Evolutionary conservation across 2,888 invertebrate genomes (phyloP), one percentile per base, ranked within the genome.

Genomic region (Galerucella calmariensis): DNA sequence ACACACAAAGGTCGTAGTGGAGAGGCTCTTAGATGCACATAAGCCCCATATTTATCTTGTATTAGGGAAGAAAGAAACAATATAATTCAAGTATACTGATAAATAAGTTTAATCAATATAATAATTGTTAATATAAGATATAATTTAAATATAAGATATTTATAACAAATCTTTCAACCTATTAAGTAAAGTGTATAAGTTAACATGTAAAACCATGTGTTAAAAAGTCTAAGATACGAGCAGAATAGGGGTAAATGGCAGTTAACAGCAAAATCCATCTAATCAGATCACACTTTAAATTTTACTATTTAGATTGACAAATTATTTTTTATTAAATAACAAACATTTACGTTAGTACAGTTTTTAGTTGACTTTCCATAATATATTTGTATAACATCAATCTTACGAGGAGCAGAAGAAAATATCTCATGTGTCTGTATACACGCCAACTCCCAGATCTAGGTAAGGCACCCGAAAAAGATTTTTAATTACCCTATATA

Each of bases 31-130:
- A 27, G 27, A 27, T 5, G 8, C 35, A 35, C 8, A 35, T 6
- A 8, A 35, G 35, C 35, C 35, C 8, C 35, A 35, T 35, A 35
- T 35, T 35, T 8, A 12, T 48, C 12, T 12, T 2, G 12, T 48
- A 2, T 20, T 56, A 9, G 16, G 16, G 9, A 10, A 56, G 27
- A 24, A 59, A 20, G 24, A 69, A 46, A 67, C 27, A 67, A 8
- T 12, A 61, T 16, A 20, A 69, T 65, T 59, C 67, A 46, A 67
- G 66, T 72, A 67, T 72, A 66, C n/a, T 67, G 72, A 72, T 72
- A 72, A 72, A 72, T 72, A 72, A 66, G 72, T 72, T 72, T 72
- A 72, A 71, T 71, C 70, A 66, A 71, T 71, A 58, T 71, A 66
- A 71, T 69, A 66, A 41, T 66, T 66, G 56, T 62, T 66, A 66